phyloP scores from a whole-genome alignment of 2,888 invertebrate genomes.

The Venusia cambrica region DNA sequence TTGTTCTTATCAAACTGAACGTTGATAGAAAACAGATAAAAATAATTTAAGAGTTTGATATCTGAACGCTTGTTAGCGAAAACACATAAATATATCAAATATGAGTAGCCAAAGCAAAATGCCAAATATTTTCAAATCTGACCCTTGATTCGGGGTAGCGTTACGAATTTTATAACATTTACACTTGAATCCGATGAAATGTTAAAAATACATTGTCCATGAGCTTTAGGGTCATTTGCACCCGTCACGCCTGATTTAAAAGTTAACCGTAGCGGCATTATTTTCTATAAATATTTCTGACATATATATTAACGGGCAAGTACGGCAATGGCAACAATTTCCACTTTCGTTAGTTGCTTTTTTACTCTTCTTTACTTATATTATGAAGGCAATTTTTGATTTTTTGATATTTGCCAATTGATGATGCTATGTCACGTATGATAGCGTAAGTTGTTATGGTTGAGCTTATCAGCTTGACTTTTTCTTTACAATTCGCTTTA shows the following conservation, averaged over 20 bases:
- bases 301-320: too few species aligned
- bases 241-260: constrained; percentile 64
- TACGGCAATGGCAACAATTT: too few species aligned
- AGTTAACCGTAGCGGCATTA: constrained; percentile 40
- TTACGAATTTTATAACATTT: constrained; percentile 70
- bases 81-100: constrained; percentile 63
- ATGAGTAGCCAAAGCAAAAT: constrained; percentile 53
- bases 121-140: constrained; percentile 56
- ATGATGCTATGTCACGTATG: too few species aligned
- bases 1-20: too few species aligned
- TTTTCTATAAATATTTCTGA: too few species aligned
- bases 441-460: too few species aligned
- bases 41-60: constrained; percentile 38
- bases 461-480: too few species aligned
- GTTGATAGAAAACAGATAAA: constrained; percentile 1
- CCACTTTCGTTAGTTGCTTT: too few species aligned
- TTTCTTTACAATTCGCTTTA: too few species aligned
- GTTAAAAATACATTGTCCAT: constrained; percentile 76
- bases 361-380: too few species aligned
- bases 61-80: constrained; percentile 48
- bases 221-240: constrained; percentile 65
- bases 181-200: constrained; percentile 66
- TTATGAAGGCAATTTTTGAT: too few species aligned
- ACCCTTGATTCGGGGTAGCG: constrained; percentile 62
- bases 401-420: too few species aligned